Conservation (phyloP, 2,888 invertebrate species). For the Pollenia angustigena region DNA sequence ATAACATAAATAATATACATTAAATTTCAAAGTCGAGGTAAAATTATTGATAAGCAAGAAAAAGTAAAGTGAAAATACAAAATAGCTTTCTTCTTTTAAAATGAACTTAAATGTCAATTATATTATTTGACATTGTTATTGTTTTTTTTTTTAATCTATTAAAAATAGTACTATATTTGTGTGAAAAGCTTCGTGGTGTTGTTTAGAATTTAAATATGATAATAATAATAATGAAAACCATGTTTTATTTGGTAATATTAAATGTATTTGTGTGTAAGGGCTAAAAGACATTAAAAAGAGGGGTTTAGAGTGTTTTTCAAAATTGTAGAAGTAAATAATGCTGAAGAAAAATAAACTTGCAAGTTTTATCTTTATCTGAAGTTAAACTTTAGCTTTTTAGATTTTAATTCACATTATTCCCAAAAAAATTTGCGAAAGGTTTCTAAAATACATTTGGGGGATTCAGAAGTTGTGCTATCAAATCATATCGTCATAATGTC, state of each 20-base stretch:
- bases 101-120: background rate
- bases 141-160: slow-evolving; percentile 4
- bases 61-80: background rate
- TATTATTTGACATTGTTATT: background rate
- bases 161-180: background rate
- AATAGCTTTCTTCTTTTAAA: background rate
- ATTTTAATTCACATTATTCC: too few species aligned
- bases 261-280: background rate
- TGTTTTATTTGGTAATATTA: background rate
- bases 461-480: too few species aligned
- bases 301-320: too few species aligned
- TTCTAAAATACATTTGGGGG: too few species aligned
- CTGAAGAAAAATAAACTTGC: too few species aligned
- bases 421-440: too few species aligned
- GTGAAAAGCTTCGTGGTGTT: slow-evolving; percentile 29
- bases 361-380: too few species aligned
- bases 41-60: slow-evolving; percentile 35
- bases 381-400: too few species aligned
- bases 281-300: too few species aligned
- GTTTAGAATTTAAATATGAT: slow-evolving; percentile 13
- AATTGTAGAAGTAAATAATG: too few species aligned
- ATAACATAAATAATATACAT: background rate
- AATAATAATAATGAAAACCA: background rate
- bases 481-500: too few species aligned
- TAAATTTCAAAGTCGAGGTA: slow-evolving; percentile 48